These are phyloP conservation scores for Coilia nasus DNA, from an alignment of 2,797 vertebrate genomes.

Conservation along the genomic window DNA sequence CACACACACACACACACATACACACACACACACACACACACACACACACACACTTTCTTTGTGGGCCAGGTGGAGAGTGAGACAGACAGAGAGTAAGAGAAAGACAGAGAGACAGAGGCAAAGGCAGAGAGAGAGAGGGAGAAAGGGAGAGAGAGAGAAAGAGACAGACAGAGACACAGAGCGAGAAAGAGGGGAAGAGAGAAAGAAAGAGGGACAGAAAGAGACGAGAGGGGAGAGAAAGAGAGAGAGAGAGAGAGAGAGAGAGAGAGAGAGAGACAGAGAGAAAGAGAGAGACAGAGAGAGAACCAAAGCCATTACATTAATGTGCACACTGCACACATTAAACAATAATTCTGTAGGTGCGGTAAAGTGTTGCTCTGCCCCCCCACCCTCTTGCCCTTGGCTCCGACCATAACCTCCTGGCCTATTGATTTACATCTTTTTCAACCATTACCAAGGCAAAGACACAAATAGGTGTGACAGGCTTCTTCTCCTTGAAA, in stretches of 20 bases:
- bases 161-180: slow-evolving; percentile 12
- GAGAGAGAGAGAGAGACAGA: not conserved
- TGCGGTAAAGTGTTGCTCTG: not conserved
- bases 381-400: not conserved
- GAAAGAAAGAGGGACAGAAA: not conserved
- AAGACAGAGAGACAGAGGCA: not conserved
- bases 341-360: slow-evolving; percentile 1
- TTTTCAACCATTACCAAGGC: too few relatives aligned
- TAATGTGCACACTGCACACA: slow-evolving; percentile 9
- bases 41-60: not conserved
- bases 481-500: too few relatives aligned
- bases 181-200: not conserved
- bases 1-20: not conserved
- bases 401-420: not conserved
- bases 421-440: not conserved
- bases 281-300: not conserved
- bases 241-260: slow-evolving; percentile 1
- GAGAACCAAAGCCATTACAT: not conserved
- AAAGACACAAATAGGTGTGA: too few relatives aligned
- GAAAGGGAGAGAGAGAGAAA: not conserved
- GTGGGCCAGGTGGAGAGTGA: slow-evolving; percentile 3
- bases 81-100: slow-evolving; percentile 19
- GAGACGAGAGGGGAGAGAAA: slow-evolving; percentile 13
- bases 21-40: not conserved
- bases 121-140: slow-evolving; percentile 14